A percentile compares a stretch with the other conserved stretches of the same genome.
Conservation (phyloP, 2,888 invertebrate genomes). For the Eustalomyia histrio region DNA sequence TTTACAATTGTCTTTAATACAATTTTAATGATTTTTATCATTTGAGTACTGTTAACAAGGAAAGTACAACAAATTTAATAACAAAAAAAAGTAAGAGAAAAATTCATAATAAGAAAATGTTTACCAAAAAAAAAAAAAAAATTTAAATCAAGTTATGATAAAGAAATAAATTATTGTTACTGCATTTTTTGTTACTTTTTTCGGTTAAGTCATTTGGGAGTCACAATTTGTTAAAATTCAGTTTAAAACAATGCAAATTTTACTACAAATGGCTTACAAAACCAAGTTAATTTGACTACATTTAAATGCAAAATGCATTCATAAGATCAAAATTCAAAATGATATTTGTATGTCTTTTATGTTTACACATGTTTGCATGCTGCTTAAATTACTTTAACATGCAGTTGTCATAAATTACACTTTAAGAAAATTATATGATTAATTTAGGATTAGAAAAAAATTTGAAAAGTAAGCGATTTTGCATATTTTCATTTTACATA, state of each 20-base stretch:
- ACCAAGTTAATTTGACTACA: constrained; percentile 23
- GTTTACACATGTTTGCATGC: background rate
- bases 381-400: constrained; percentile 2
- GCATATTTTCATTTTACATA: too few species aligned
- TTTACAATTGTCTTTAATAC: constrained; percentile 7
- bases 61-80: constrained; percentile 12
- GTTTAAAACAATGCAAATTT: background rate
- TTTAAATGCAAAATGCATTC: constrained; percentile 24
- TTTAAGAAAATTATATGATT: background rate
- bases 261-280: constrained; percentile 7
- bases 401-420: constrained; percentile 6
- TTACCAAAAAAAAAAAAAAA: background rate
- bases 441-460: too few species aligned
- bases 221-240: constrained; percentile 1
- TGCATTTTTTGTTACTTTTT: background rate
- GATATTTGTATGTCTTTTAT: background rate
- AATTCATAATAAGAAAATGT: background rate
- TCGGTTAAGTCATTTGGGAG: constrained; percentile 1
- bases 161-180: constrained; percentile 14
- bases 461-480: too few species aligned
- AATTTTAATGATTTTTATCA: constrained; percentile 30
- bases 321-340: background rate
- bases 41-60: background rate
- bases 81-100: background rate
- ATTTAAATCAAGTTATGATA: constrained; percentile 14